Percentiles rank a stretch among this genome's conserved stretches.
phyloP scores from a whole-genome alignment of 1,140 invertebrate species.

The Drosophila neocordata region DNA sequence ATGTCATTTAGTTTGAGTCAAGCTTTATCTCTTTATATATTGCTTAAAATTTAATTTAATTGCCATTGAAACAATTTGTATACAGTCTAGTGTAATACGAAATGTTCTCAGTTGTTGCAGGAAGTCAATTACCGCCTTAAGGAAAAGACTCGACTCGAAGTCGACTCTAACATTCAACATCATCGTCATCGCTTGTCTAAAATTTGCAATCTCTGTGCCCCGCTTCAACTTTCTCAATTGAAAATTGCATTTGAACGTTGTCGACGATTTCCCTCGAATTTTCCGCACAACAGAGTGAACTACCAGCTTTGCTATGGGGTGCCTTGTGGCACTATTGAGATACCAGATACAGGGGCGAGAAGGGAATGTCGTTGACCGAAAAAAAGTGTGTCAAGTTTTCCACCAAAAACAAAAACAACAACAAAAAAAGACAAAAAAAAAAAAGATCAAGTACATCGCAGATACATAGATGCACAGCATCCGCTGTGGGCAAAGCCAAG shows the following conservation, averaged over 20 bases:
- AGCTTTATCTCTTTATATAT: no score
- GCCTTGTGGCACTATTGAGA: slow-evolving; percentile 30
- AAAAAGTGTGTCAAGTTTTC: slow-evolving; percentile 74
- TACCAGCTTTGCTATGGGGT: slow-evolving; percentile 55
- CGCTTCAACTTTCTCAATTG: slow-evolving; percentile 70
- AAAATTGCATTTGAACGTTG: slow-evolving; percentile 66
- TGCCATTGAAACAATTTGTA: background rate
- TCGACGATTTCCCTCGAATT: slow-evolving; percentile 67
- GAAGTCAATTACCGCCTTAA: slow-evolving; percentile 55
- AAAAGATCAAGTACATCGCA: slow-evolving; percentile 75
- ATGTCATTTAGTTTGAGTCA: no score
- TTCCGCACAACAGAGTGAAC: slow-evolving; percentile 42
- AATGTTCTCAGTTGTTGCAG: slow-evolving; percentile 45
- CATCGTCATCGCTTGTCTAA: slow-evolving; percentile 41
- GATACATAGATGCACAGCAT: slow-evolving; percentile 49
- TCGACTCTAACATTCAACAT: slow-evolving; percentile 27
- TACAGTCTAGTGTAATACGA: background rate
- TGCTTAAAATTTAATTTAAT: no score
- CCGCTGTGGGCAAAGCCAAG: slow-evolving; percentile 48
- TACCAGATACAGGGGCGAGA: background rate
- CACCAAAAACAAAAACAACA: slow-evolving; percentile 26
- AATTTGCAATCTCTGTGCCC: slow-evolving; percentile 49
- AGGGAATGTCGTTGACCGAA: slow-evolving; percentile 61
- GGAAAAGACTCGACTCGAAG: slow-evolving; percentile 29
- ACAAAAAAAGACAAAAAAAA: background rate